Percentiles rank a stretch among this genome's conserved stretches.
These are phyloP conservation scores for Dascyllus trimaculatus DNA, from an alignment of 2,113 vertebrate genomes.

Conservation along the genomic window DNA sequence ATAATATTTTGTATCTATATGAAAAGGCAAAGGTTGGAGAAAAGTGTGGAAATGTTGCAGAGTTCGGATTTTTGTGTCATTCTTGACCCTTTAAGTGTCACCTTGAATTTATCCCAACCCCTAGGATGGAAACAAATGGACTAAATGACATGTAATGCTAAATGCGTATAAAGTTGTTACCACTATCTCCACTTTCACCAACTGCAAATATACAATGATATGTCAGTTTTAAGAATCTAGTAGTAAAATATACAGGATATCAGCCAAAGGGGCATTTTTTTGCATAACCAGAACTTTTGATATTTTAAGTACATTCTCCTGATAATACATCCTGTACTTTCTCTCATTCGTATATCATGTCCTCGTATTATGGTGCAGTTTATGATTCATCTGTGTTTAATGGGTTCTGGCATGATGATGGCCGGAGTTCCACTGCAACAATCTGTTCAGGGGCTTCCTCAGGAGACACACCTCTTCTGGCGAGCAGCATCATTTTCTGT, in stretches of 20 bases:
- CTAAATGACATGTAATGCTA: too few species aligned
- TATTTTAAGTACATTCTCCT: not conserved
- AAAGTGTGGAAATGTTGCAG: too few species aligned
- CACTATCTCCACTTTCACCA: not conserved
- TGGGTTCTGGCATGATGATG: conserved; percentile 33
- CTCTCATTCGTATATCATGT: not conserved
- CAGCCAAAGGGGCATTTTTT: too few species aligned
- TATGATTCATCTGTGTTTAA: conserved; percentile 59
- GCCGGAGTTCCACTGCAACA: conserved; percentile 48
- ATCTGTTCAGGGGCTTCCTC: conserved; percentile 64
- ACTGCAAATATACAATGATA: not conserved
- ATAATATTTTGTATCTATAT: too few species aligned
- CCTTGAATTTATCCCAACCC: too few species aligned
- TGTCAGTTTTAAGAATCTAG: not conserved
- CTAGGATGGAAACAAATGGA: too few species aligned
- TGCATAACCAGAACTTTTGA: not conserved
- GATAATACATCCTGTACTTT: too few species aligned
- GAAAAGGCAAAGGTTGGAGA: too few species aligned
- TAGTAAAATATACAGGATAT: not conserved
- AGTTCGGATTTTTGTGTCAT: too few species aligned
- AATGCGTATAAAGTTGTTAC: not conserved
- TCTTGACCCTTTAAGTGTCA: too few species aligned
- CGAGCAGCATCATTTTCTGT: conserved; percentile 64
- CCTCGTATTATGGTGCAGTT: conserved; percentile 5
- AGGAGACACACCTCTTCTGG: conserved; percentile 64